Base-by-base conservation (phyloP, 2,888 invertebrate genomes). In the Heliconius erato region DNA sequence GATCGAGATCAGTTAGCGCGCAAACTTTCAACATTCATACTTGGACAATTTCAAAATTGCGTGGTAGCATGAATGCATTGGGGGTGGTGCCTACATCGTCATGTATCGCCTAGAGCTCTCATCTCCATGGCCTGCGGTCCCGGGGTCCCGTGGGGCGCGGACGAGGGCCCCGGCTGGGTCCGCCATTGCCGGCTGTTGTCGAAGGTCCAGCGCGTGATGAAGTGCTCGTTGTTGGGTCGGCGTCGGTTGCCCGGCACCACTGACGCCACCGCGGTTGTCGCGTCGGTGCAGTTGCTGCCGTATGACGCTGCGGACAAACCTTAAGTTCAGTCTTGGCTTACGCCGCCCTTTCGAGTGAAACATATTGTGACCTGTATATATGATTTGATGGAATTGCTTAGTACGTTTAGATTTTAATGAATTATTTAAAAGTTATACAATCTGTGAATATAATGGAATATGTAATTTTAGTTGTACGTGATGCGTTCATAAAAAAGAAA, bases 201-300 rank as follows among this genome's bases (percentile, higher is more conserved):
- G 84, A 92, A 91, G 3, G 86, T 91, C 93, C 93, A 93, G 0
- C 91, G 89, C n/a, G 85, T 85, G 81, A 92, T 89, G 87, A 86
- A 88, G 3, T 87, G 84, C 28, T 89, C 88, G 63, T n/a, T 63
- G n/a, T 63, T 23, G 59, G 87, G 86, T 6, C 86, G 87, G 7
- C 86, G 87, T 5, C 87, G 87, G 54, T 84, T n/a, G 49, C 68
- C 35, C 35, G 83, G 76, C 40, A 86, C 74, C 12, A 44, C 81
- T n/a, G 79, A 74, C 44, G 74, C 59, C 76, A 74, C 68, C 23
- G 84, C 80, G 84, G 23, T 85, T 81, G 68, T 54, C 11, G 74
- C 89, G 35, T 92, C 93, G 3, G 90, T 90, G 81, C 87, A 87
- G 85, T 86, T 88, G 87, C 92, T 92, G 59, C 88, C 88, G 83